Evolutionary conservation across 2,888 invertebrate species (phyloP).

Genomic region (Pyrochroa serraticornis): DNA sequence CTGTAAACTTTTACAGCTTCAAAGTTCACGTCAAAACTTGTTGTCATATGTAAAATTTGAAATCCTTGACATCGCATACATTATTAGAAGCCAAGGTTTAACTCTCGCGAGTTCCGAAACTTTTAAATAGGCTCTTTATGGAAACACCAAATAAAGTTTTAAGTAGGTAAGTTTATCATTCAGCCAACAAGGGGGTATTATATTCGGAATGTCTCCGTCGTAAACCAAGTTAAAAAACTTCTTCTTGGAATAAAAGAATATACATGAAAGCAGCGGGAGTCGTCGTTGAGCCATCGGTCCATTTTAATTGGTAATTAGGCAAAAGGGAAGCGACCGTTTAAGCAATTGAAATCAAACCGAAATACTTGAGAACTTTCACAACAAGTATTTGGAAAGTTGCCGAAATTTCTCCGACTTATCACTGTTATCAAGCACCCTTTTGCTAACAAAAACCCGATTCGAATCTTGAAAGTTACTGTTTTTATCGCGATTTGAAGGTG

Average conservation of each 20-base stretch:
- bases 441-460: too few species aligned
- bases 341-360: too few species aligned
- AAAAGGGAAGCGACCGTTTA: not conserved
- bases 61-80: slow-evolving; percentile 5
- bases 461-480: too few species aligned
- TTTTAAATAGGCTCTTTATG: slow-evolving; percentile 34
- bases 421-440: too few species aligned
- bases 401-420: too few species aligned
- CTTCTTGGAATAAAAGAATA: not conserved
- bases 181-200: slow-evolving; percentile 28
- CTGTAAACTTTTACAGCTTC: not conserved
- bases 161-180: slow-evolving; percentile 33
- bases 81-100: slow-evolving; percentile 4
- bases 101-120: slow-evolving; percentile 20
- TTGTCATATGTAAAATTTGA: slow-evolving; percentile 8
- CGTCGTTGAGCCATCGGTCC: not conserved
- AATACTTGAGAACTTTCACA: too few species aligned
- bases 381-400: too few species aligned
- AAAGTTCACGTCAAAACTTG: not conserved
- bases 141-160: slow-evolving; percentile 35
- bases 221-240: slow-evolving; percentile 17
- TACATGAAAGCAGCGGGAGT: too few species aligned
- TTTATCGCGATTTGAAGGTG: too few species aligned
- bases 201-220: slow-evolving; percentile 21
- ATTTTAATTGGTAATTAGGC: slow-evolving; percentile 16